Evolutionary conservation across 1,140 invertebrate genomes (phyloP), one percentile per base, ranked within the genome.

Genomic region (Drosophila lowei): DNA sequence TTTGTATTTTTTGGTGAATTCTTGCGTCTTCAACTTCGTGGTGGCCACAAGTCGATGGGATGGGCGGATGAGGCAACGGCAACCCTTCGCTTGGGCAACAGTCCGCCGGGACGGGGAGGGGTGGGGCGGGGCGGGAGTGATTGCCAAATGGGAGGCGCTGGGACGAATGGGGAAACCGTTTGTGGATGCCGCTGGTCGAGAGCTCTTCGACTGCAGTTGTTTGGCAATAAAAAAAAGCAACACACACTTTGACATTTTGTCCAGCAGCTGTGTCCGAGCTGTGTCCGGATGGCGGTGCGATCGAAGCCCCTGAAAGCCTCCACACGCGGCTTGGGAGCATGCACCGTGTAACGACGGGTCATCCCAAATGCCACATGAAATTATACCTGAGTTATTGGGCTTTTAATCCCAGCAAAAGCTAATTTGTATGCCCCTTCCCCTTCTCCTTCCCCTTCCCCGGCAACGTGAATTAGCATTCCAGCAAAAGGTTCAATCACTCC

Each of bases 401-500:
- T 38, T 13, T 38, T 38, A 30, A 4, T 38, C 34, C 8, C 34
- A 13, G 30, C 9, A 9, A 3, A 3, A 38, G 34, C 34, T 18
- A 30, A 68, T 68, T 68, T 67, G 43, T 23, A 67, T 67, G 34
- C 63, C 34, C 9, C 11, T 13, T 13, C 3, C 30, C 34, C 0
- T 5, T 5, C 4, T 4, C 30, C 8, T 3, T 34, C 9, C 11
- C 18, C 23, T 41, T 44, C 23, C 48, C 15, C 42, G 53, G 38
- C 34, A 38, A 43, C 53, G 44, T 49, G 23, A 66, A 66, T 66
- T 74, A 48, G 53, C 48, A 74, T 74, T 48, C 61, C 62, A 47
- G 53, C 42, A 41, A 73, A 48, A 55, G 44, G 60, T 58, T 74
- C 61, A 74, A 65, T 66, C 71, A 74, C 72, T 59, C 42, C 54